phyloP scores from a whole-genome alignment of 2,797 vertebrate genomes.

The Anguilla obscura region DNA sequence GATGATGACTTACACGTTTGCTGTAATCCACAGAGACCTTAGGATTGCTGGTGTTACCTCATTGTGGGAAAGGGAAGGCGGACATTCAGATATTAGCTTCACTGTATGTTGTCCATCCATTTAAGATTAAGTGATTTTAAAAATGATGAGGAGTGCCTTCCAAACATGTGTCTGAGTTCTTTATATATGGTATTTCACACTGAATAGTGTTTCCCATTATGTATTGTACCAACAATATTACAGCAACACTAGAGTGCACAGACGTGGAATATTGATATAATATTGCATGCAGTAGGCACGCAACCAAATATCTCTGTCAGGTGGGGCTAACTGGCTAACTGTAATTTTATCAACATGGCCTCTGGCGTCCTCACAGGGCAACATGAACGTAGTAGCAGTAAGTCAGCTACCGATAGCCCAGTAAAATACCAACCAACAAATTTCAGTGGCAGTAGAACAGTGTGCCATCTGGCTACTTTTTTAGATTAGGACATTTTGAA shows the following conservation, averaged over 20 bases:
- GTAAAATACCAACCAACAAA: no score
- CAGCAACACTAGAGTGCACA: not conserved
- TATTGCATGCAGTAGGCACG: not conserved
- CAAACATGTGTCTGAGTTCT: not conserved
- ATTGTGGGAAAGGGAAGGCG: not conserved
- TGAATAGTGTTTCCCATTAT: not conserved
- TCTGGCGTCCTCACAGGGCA: no score
- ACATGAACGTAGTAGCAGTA: no score
- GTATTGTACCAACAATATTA: not conserved
- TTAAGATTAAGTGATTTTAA: not conserved
- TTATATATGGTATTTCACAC: not conserved
- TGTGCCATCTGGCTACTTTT: no score
- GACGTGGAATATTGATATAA: not conserved
- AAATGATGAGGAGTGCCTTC: not conserved
- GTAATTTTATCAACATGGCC: no score
- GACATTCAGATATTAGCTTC: not conserved
- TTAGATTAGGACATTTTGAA: no score
- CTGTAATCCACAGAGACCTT: not conserved
- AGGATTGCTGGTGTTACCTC: not conserved
- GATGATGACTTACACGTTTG: not conserved
- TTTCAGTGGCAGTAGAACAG: no score
- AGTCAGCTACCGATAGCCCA: no score
- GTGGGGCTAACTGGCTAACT: no score
- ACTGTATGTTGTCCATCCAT: not conserved
- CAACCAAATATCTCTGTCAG: conserved; percentile 16